phyloP scores from a whole-genome alignment of 2,113 vertebrate genomes.

The Felis catus region DNA sequence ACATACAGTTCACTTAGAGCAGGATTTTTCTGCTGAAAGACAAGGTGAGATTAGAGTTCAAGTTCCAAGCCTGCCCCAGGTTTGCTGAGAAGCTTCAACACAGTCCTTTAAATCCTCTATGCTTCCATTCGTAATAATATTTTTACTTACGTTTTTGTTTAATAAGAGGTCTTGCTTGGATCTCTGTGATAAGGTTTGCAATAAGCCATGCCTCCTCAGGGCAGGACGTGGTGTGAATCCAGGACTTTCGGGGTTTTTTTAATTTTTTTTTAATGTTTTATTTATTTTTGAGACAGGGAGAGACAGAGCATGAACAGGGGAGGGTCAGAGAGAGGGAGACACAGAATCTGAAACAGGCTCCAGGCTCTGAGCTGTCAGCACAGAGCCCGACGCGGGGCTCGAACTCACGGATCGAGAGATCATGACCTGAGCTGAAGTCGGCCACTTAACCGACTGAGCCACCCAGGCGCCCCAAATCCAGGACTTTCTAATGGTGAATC shows the following conservation, averaged over 20 bases:
- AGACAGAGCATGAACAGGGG: no score
- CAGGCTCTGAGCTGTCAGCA: no score
- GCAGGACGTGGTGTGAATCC: neutral
- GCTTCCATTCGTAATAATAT: neutral
- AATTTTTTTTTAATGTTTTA: no score
- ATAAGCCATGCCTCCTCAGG: neutral
- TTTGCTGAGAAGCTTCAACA: neutral
- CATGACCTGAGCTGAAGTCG: no score
- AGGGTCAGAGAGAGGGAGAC: no score
- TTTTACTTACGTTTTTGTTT: neutral
- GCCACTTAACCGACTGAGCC: no score
- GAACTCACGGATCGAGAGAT: no score
- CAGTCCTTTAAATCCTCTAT: neutral
- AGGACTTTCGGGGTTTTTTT: neutral
- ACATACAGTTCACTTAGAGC: neutral
- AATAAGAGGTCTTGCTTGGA: neutral
- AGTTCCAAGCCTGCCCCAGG: neutral
- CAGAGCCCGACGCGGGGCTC: no score
- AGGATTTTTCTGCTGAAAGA: neutral
- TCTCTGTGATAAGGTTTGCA: neutral
- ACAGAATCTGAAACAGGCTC: no score
- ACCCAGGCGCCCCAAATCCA: neutral
- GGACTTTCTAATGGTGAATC: neutral
- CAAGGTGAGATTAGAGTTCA: neutral
- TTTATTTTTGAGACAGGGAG: no score